These are phyloP conservation scores for Chaetorhynchus papuensis DNA, from an alignment of 2,113 vertebrate genomes.

Conservation along the genomic window DNA sequence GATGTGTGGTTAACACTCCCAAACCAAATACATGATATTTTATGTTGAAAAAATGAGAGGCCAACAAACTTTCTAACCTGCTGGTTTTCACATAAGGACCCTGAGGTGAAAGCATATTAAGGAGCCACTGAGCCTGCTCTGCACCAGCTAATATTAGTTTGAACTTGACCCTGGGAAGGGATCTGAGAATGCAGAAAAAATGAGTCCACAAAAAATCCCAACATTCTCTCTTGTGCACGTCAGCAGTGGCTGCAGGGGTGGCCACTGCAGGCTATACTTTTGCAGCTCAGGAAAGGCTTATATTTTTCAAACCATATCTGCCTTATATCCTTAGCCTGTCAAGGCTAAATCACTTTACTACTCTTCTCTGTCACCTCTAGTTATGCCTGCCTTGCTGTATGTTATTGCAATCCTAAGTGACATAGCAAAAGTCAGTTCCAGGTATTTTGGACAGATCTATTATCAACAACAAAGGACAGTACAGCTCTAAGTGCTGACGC, in stretches of 20 bases:
- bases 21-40: background rate
- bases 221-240: background rate
- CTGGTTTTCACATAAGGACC: background rate
- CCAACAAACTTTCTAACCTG: background rate
- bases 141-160: background rate
- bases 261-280: background rate
- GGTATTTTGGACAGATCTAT: constrained; percentile 14
- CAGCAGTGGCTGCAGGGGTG: background rate
- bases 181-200: background rate
- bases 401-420: background rate
- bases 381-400: background rate
- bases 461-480: background rate
- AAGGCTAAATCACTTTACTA: background rate
- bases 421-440: background rate
- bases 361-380: background rate
- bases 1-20: background rate
- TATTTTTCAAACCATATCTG: background rate
- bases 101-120: background rate
- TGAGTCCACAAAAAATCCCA: background rate
- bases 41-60: background rate
- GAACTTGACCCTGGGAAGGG: background rate
- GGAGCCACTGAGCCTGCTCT: background rate
- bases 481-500: background rate
- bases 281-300: background rate
- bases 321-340: background rate